These are phyloP conservation scores for Chelonoidis abingdonii DNA, from an alignment of 2,113 vertebrate species.

Conservation along the genomic window DNA sequence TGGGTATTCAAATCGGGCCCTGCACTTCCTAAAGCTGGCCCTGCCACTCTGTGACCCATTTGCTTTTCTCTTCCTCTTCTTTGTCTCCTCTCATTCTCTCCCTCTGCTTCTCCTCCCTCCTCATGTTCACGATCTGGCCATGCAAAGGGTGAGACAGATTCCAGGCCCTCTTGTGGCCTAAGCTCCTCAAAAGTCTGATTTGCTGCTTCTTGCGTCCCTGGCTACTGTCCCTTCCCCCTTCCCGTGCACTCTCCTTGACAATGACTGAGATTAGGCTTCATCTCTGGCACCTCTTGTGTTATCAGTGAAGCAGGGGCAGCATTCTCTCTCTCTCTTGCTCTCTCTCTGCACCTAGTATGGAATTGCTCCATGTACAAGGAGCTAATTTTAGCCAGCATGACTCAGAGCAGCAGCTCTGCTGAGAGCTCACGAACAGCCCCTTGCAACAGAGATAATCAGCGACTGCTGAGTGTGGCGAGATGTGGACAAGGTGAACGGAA, in stretches of 20 bases:
- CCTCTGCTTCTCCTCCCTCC: neutral
- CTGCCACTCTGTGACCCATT: neutral
- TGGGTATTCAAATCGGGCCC: no score
- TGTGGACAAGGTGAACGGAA: neutral
- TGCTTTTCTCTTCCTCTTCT: neutral
- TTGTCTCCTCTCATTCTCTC: neutral
- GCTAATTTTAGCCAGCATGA: conserved; percentile 6
- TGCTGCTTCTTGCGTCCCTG: neutral
- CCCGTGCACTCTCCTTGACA: neutral
- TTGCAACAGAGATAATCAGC: neutral
- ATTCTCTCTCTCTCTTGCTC: neutral
- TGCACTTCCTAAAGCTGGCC: no score
- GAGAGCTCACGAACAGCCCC: neutral
- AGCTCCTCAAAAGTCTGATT: neutral
- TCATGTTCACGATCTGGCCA: neutral
- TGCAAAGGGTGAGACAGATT: neutral
- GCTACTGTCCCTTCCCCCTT: neutral
- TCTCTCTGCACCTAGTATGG: neutral
- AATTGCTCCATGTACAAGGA: neutral
- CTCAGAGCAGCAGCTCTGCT: neutral
- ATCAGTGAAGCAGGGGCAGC: neutral
- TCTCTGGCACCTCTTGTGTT: neutral
- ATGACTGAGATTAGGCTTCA: neutral
- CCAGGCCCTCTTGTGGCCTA: neutral
- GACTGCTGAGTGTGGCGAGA: neutral